phyloP scores from a whole-genome alignment of 2,888 invertebrate genomes.

The Abrostola tripartita region DNA sequence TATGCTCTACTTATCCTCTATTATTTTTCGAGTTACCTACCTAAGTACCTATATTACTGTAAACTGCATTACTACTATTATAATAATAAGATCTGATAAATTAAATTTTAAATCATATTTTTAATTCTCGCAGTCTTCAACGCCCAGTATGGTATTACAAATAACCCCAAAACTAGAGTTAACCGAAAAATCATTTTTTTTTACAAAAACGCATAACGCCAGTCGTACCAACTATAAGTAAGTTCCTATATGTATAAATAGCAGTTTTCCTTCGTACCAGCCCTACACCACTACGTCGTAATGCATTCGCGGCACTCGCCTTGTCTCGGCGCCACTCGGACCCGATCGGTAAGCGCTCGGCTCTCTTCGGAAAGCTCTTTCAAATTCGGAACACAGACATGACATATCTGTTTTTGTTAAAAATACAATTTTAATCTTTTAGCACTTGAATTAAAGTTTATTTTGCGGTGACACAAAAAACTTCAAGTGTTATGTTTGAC shows the following conservation, averaged over 20 bases:
- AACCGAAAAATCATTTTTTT: slow-evolving; percentile 12
- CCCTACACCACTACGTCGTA: slow-evolving; percentile 81
- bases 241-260: slow-evolving; percentile 56
- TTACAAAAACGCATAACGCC: slow-evolving; percentile 26
- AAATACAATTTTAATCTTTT: slow-evolving; percentile 60
- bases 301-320: slow-evolving; percentile 85
- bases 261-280: slow-evolving; percentile 64
- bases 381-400: slow-evolving; percentile 81
- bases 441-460: slow-evolving; percentile 39
- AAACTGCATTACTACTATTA: background rate
- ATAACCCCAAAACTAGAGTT: background rate
- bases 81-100: background rate
- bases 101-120: background rate
- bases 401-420: slow-evolving; percentile 74
- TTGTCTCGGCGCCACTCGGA: slow-evolving; percentile 85
- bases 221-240: slow-evolving; percentile 22
- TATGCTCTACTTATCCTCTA: background rate
- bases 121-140: too few relatives aligned
- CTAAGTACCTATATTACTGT: too few relatives aligned
- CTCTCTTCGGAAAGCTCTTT: slow-evolving; percentile 82
- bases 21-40: background rate
- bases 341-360: slow-evolving; percentile 87
- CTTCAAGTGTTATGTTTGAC: slow-evolving; percentile 79
- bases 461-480: slow-evolving; percentile 55
- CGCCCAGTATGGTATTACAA: background rate